phyloP scores from a whole-genome alignment of 2,888 invertebrate genomes.

The Lasioglossum villosulum region DNA sequence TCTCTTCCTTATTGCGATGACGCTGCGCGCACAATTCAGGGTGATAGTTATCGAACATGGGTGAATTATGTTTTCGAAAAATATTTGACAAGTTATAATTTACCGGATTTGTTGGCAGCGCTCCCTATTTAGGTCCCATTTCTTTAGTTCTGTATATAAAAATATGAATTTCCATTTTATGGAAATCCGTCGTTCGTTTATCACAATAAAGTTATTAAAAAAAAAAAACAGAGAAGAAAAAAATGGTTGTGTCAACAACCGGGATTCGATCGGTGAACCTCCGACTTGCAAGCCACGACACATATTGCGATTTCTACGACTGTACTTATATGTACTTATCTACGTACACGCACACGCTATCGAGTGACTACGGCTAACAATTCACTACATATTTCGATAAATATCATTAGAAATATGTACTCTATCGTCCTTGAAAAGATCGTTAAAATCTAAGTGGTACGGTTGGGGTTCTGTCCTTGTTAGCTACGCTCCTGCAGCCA shows the following conservation, averaged over 20 bases:
- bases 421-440: neutral
- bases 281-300: neutral
- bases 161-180: neutral
- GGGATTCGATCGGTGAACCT: neutral
- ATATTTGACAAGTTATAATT: neutral
- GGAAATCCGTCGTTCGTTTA: neutral
- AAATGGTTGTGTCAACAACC: neutral
- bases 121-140: neutral
- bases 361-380: neutral
- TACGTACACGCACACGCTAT: neutral
- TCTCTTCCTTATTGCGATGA: neutral
- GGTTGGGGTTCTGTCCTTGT: conserved; percentile 1
- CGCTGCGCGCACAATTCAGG: neutral
- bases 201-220: neutral
- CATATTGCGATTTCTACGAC: neutral
- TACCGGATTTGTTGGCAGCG: neutral
- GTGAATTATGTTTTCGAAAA: neutral
- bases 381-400: neutral
- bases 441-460: neutral
- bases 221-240: neutral
- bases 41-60: neutral
- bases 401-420: neutral
- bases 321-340: neutral
- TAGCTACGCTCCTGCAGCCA: conserved; percentile 73
- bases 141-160: neutral